Evolutionary conservation across 2,888 invertebrate species (phyloP).

Genomic region (Axea sp.): DNA sequence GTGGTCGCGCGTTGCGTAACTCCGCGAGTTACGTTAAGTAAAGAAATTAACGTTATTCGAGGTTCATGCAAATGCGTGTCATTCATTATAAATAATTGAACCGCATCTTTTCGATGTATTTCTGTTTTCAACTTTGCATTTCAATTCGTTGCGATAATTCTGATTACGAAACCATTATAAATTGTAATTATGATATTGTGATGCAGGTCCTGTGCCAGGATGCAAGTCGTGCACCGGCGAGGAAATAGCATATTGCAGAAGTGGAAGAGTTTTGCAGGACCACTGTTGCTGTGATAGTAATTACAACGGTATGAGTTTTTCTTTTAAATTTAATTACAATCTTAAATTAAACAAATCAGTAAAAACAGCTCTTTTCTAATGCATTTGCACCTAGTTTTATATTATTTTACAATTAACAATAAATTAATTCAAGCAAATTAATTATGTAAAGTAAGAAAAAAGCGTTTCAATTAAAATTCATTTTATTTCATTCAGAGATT

Average conservation of each 20-base stretch:
- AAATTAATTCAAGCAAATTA: too few relatives aligned
- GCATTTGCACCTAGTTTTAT: too few relatives aligned
- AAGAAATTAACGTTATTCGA: conserved; percentile 36
- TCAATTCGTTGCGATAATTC: too few relatives aligned
- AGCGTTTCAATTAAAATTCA: too few relatives aligned
- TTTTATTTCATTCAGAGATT: too few relatives aligned
- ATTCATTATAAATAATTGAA: conserved; percentile 23
- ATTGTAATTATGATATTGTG: conserved; percentile 38
- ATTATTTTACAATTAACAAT: too few relatives aligned
- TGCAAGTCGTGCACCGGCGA: conserved; percentile 83
- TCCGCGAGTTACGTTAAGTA: conserved; percentile 7
- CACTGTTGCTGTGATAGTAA: conserved; percentile 83
- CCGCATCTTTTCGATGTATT: conserved; percentile 3
- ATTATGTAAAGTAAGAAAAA: too few relatives aligned
- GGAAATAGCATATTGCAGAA: conserved; percentile 84
- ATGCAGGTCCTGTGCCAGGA: conserved; percentile 80
- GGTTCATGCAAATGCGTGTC: conserved; percentile 31
- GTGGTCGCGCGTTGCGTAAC: conserved; percentile 8
- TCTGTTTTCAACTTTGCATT: conserved; percentile 3
- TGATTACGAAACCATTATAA: conserved; percentile 8
- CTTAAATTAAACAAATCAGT: too few relatives aligned
- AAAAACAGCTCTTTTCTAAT: too few relatives aligned
- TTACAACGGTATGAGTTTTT: conserved; percentile 80
- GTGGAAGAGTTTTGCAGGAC: conserved; percentile 82
- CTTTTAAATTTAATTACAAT: too few relatives aligned